Conservation (phyloP, 2,113 vertebrate genomes). For the Petroica traversi region DNA sequence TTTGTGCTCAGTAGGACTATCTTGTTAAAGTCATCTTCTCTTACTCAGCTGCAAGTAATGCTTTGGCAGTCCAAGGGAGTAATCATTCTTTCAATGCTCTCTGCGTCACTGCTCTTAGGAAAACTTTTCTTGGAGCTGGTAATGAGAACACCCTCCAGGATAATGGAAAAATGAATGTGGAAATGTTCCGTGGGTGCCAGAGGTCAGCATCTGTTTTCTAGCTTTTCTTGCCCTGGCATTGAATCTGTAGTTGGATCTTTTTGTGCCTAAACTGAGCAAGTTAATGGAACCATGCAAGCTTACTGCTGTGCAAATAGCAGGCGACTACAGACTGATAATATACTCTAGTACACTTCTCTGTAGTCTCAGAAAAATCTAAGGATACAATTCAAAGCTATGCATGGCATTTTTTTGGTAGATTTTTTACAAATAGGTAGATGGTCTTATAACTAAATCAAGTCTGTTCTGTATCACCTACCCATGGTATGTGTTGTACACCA, state of each 20-base stretch:
- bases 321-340: neutral
- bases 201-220: constrained; percentile 8
- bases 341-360: neutral
- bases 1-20: neutral
- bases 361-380: neutral
- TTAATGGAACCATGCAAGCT: neutral
- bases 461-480: neutral
- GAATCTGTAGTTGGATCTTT: neutral
- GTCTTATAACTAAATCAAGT: neutral
- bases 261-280: neutral
- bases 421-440: neutral
- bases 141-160: neutral
- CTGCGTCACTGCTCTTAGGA: neutral
- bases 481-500: neutral
- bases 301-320: neutral
- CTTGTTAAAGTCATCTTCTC: neutral
- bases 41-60: neutral
- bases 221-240: neutral
- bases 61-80: neutral
- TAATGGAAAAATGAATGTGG: neutral
- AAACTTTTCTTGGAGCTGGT: neutral
- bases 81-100: neutral
- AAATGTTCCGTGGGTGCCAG: neutral
- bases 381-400: neutral
- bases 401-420: neutral